Base-by-base conservation (phyloP, 1,140 invertebrate species). In the Zelostemma sp. region DNA sequence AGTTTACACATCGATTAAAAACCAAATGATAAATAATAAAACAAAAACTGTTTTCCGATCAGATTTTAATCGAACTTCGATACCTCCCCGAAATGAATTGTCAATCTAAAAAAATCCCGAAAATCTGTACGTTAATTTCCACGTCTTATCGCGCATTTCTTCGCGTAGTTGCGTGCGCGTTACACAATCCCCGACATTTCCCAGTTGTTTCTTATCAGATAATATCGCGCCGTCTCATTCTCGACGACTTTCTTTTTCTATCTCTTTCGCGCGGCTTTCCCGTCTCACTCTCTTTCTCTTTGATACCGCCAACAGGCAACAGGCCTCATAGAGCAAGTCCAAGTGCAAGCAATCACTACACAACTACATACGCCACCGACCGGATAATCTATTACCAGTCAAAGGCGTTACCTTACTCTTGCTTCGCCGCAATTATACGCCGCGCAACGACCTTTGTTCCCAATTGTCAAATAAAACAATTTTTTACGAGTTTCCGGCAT, bases 291-390 rank as follows among this genome's bases (percentile, higher is more conserved):
- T 15, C 58, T 60, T 31, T 65, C 57, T 45, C 38, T n/a, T 16
- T 38, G 41, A 33, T 54, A 65, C 47, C 15, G 12, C 31, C 60
- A 47, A 64, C 68, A n/a, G n/a, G n/a, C n/a, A n/a, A n/a, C n/a
- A n/a, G 62, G 43, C 58, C 59, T 74, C 69, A 72, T 71, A 67
- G 68, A 74, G 68, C 78, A 78, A 79, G 74, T 80, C 73, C 74
- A 80, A 78, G 77, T 78, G 76, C 79, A 77, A 65, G 72, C 73
- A 78, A 76, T 79, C 68, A 71, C 70, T 71, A n/a, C n/a, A 53
- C 50, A 66, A 53, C 48, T 66, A 58, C 68, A 59, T 76, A 73
- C 61, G 68, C 59, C 74, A 77, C 68, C 69, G 69, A 74, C 69
- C 49, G 46, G 55, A 61, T 76, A 79, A 79, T 75, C 74, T 74